A percentile compares a stretch with the other conserved stretches of the same genome.
Evolutionary conservation across 2,888 invertebrate species (phyloP).

Genomic region (Caenorhabditis becei): DNA sequence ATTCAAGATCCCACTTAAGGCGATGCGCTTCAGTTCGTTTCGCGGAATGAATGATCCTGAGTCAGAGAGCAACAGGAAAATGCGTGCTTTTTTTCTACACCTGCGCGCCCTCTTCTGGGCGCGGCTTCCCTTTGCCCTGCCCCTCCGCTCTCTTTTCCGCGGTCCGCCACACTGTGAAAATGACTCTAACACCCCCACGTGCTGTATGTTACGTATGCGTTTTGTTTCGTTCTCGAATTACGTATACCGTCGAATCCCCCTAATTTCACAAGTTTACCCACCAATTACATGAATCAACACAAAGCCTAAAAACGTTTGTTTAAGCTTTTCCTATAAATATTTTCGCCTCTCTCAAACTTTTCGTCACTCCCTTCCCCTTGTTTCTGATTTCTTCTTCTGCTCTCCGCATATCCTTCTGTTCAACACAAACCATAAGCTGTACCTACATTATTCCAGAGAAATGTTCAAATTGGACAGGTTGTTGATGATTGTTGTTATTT

Average conservation of each 20-base stretch:
- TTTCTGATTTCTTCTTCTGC: background rate
- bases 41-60: slow-evolving; percentile 9
- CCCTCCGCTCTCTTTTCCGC: slow-evolving; percentile 16
- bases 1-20: background rate
- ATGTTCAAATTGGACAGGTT: slow-evolving; percentile 40
- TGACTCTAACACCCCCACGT: background rate
- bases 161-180: slow-evolving; percentile 17
- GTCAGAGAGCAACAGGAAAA: slow-evolving; percentile 2
- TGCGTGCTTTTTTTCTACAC: slow-evolving; percentile 8
- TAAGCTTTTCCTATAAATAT: slow-evolving; percentile 27
- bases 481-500: slow-evolving; percentile 8
- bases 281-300: slow-evolving; percentile 35
- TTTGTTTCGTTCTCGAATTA: slow-evolving; percentile 13
- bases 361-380: background rate
- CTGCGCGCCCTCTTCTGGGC: slow-evolving; percentile 29
- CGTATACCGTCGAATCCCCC: slow-evolving; percentile 27
- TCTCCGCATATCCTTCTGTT: slow-evolving; percentile 12
- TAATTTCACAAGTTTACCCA: slow-evolving; percentile 11
- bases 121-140: slow-evolving; percentile 31
- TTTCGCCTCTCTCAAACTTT: background rate
- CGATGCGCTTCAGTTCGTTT: background rate
- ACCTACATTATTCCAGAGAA: slow-evolving; percentile 20
- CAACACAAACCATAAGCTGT: background rate
- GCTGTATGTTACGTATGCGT: slow-evolving; percentile 9
- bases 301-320: slow-evolving; percentile 6